phyloP scores from a whole-genome alignment of 53 echinoderm and acorn worm species.

The Arbacia lixula region DNA sequence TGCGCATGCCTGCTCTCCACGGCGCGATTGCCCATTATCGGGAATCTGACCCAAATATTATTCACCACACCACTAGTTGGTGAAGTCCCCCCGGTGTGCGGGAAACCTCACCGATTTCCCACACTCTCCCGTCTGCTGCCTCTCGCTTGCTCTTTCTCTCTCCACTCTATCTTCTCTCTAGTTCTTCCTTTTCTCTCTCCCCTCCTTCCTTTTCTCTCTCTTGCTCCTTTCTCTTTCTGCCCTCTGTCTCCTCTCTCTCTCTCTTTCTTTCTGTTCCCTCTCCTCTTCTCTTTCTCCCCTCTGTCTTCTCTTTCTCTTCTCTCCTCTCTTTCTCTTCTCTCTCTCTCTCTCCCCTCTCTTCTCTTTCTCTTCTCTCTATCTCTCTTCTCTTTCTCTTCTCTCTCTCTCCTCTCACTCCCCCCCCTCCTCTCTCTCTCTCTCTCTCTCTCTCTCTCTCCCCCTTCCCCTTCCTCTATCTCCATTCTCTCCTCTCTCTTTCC shows the following conservation, averaged over 20 bases:
- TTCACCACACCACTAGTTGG: slow-evolving; percentile 36
- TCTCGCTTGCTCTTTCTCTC: too few relatives aligned
- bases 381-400: not conserved
- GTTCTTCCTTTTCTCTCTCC: too few relatives aligned
- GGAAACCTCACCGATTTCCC: not conserved
- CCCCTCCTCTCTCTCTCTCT: not conserved
- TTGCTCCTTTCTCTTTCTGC: not conserved
- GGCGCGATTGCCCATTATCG: slow-evolving; percentile 26
- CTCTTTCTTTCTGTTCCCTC: not conserved
- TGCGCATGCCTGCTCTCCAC: slow-evolving; percentile 10
- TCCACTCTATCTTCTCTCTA: too few relatives aligned
- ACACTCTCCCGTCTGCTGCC: too few relatives aligned
- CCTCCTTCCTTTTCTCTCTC: not conserved
- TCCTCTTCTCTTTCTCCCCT: slow-evolving; percentile 5
- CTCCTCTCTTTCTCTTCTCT: not conserved
- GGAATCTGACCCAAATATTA: slow-evolving; percentile 33
- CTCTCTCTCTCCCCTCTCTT: not conserved
- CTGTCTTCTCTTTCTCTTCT: not conserved
- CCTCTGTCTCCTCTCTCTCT: not conserved
- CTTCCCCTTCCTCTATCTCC: not conserved
- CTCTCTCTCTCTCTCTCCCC: not conserved
- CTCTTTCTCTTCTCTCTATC: not conserved
- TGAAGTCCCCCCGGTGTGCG: slow-evolving; percentile 18
- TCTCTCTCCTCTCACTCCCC: not conserved
- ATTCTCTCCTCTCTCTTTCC: not conserved